Evolutionary conservation across 1,140 invertebrate genomes (phyloP).

Genomic region (Coptotermes formosanus): DNA sequence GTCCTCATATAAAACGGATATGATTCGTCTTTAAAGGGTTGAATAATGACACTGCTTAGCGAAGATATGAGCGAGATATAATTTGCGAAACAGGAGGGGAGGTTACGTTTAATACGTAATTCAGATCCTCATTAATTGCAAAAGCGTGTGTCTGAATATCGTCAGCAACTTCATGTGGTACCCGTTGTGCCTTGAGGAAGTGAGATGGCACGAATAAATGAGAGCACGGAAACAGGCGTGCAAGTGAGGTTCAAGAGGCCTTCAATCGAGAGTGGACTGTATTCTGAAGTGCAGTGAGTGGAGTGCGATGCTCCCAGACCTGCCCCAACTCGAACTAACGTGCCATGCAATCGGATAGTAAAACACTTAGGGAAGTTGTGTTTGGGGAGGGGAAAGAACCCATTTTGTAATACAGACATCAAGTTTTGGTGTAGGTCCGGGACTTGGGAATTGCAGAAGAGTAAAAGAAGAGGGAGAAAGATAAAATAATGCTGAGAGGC

Average conservation of each 20-base stretch:
- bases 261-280: not conserved
- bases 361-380: not conserved
- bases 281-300: not conserved
- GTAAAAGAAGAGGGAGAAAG: not conserved
- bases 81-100: too few species aligned
- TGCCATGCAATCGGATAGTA: not conserved
- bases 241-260: not conserved
- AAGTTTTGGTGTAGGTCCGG: slow-evolving; percentile 2
- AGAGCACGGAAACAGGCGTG: not conserved
- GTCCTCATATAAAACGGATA: too few species aligned
- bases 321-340: not conserved
- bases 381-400: not conserved
- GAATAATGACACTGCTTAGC: too few species aligned
- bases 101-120: too few species aligned
- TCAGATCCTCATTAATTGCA: too few species aligned
- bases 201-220: not conserved
- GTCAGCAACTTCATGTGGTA: too few species aligned
- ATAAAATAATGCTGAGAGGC: not conserved
- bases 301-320: not conserved
- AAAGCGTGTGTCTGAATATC: too few species aligned
- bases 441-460: slow-evolving; percentile 4
- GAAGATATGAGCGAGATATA: too few species aligned
- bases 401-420: slow-evolving; percentile 9
- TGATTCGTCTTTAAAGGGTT: too few species aligned
- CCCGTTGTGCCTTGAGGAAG: too few species aligned